Percentiles rank a stretch among this genome's conserved stretches.
Conservation (phyloP, 2,888 invertebrate genomes). For the Orthonevra nobilis region DNA sequence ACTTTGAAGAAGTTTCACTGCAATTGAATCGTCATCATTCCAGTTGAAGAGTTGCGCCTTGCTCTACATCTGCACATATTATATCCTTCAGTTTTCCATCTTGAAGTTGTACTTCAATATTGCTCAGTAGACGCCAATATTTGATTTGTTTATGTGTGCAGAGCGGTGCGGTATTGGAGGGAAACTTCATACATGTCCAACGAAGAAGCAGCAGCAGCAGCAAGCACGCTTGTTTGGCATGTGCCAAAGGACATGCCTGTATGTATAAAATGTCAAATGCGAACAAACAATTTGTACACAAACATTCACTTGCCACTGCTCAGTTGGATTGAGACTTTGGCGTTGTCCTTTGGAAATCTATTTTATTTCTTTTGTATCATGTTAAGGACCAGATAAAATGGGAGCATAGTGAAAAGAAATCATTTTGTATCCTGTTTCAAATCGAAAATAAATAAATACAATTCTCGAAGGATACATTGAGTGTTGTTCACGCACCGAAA, state of each 20-base stretch:
- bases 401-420: constrained; percentile 24
- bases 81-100: constrained; percentile 6
- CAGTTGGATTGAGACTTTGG: constrained; percentile 18
- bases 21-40: constrained; percentile 69
- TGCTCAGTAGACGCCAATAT: constrained; percentile 49
- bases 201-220: constrained; percentile 24
- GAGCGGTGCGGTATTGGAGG: neutral
- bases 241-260: constrained; percentile 57
- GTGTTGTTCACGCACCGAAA: constrained; percentile 29
- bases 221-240: constrained; percentile 57
- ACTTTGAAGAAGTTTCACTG: constrained; percentile 65
- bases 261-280: constrained; percentile 66
- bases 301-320: constrained; percentile 43
- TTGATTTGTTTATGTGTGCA: constrained; percentile 42
- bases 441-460: constrained; percentile 68
- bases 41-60: constrained; percentile 50
- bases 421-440: constrained; percentile 63
- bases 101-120: constrained; percentile 43
- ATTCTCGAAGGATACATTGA: constrained; percentile 45
- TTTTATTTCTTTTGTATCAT: neutral
- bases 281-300: constrained; percentile 64
- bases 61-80: constrained; percentile 10
- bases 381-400: neutral
- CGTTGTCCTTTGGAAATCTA: constrained; percentile 13
- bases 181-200: constrained; percentile 22